Evolutionary conservation across 2,797 vertebrate species (phyloP).

Genomic region (Falco biarmicus): DNA sequence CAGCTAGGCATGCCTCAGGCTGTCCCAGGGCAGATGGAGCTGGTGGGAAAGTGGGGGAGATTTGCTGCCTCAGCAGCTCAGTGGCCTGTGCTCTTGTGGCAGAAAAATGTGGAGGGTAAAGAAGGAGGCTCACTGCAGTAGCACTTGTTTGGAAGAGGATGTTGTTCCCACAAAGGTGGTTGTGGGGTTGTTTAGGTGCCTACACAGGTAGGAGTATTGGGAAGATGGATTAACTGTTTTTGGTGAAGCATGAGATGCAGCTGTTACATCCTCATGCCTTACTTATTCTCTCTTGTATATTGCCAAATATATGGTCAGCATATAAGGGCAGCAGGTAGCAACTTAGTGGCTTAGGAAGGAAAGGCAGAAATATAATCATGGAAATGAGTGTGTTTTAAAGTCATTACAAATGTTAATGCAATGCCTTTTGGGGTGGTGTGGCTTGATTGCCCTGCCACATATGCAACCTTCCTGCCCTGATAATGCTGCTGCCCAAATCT

Average conservation of each 20-base stretch:
- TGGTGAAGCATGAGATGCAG: background rate
- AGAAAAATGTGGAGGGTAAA: background rate
- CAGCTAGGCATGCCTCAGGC: background rate
- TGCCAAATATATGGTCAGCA: background rate
- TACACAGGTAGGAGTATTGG: background rate
- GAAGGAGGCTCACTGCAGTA: background rate
- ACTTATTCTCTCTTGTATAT: background rate
- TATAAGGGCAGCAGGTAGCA: background rate
- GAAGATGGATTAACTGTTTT: background rate
- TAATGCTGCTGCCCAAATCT: background rate
- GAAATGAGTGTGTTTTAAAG: background rate
- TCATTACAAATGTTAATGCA: background rate
- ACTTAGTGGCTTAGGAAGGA: background rate
- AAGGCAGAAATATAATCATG: background rate
- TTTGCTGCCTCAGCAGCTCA: background rate
- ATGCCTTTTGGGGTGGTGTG: background rate
- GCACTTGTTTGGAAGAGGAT: background rate
- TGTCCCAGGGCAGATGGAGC: background rate
- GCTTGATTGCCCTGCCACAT: fast-evolving
- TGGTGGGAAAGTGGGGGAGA: background rate
- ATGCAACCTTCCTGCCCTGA: background rate
- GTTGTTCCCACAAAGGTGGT: background rate
- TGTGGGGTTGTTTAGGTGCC: background rate
- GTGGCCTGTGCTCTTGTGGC: background rate
- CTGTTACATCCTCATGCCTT: background rate